Base-by-base conservation (phyloP, 2,113 vertebrate genomes). In the Sitta europaea region DNA sequence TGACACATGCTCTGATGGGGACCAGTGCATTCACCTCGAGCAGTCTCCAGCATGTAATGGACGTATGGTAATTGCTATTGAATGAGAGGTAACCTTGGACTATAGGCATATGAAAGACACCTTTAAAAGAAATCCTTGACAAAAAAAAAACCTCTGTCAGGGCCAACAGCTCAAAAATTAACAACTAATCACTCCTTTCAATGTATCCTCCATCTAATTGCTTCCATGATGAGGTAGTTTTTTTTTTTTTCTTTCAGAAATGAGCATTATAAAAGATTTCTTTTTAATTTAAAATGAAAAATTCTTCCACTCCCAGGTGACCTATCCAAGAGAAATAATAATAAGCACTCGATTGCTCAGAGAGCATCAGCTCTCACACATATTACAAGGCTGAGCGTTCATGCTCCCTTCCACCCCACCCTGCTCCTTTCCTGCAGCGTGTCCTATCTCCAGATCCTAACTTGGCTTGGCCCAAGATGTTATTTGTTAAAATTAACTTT, bases 281-380 rank as follows among this genome's bases (percentile, higher is more conserved):
- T 96, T 91, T 97, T 95, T 96, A 96, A 97, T 97, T 97, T 95
- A 91, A 90, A 97, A 94, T 97, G 95, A 96, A 93, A 97, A 96
- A 94, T 93, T 93, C 89, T 90, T 92, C 86, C 61, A 58, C 83
- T 96, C 95, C 95, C 91, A 87, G 74, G 91, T 97, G 92, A 90
- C 81, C 90, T 92, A 89, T 94, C 94, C 95, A 92, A 97, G 91
- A 97, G 95, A 95, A 96, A 92, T 85, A 94, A 97, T 94, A 97
- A 96, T 92, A 96, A 95, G 94, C 90, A 78, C 83, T 94, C 40
- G 4, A 91, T 68, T 95, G 92, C 95, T 96, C 83, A 66, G 92
- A 94, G 96, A 97, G 86, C 95, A 95, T 94, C 93, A 87, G 96
- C 84, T 89, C 92, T 85, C 72, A 66, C 73, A 77, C 79, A 23